These are phyloP conservation scores for Oreotrochilus melanogaster DNA, from an alignment of 2,113 vertebrate genomes.

Conservation along the genomic window DNA sequence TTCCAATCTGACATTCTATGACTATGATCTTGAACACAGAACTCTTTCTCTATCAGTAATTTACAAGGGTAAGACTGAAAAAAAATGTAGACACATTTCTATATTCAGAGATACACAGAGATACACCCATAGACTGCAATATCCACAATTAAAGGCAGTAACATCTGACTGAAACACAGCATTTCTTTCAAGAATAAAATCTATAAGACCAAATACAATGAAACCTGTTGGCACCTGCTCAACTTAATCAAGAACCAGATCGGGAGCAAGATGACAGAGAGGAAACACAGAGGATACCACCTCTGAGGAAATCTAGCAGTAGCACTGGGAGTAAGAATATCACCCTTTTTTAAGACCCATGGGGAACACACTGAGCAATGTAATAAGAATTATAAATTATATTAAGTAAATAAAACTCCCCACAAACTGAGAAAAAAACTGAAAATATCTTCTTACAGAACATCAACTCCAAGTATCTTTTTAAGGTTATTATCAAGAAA, in stretches of 20 bases:
- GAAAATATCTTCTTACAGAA: not conserved
- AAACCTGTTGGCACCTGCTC: not conserved
- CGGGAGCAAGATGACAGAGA: not conserved
- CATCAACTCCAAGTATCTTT: not conserved
- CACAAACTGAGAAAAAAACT: not conserved
- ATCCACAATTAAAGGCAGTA: not conserved
- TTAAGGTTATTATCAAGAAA: not conserved
- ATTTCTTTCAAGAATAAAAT: not conserved
- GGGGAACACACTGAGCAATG: not conserved
- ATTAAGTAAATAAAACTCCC: not conserved
- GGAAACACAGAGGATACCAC: not conserved
- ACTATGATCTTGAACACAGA: not conserved
- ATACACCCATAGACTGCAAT: not conserved
- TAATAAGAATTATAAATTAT: not conserved
- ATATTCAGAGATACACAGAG: not conserved
- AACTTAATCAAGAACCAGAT: not conserved
- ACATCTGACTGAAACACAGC: not conserved
- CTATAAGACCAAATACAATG: not conserved
- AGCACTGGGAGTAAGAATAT: not conserved
- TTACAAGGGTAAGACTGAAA: not conserved
- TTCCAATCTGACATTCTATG: no score
- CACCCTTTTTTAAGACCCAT: not conserved
- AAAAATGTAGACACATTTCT: not conserved
- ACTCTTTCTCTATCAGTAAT: not conserved
- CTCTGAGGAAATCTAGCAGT: not conserved